Percentiles rank a stretch among this genome's conserved stretches.
These are phyloP conservation scores for Patagioenas fasciata DNA, from an alignment of 2,113 vertebrate species.

Conservation along the genomic window DNA sequence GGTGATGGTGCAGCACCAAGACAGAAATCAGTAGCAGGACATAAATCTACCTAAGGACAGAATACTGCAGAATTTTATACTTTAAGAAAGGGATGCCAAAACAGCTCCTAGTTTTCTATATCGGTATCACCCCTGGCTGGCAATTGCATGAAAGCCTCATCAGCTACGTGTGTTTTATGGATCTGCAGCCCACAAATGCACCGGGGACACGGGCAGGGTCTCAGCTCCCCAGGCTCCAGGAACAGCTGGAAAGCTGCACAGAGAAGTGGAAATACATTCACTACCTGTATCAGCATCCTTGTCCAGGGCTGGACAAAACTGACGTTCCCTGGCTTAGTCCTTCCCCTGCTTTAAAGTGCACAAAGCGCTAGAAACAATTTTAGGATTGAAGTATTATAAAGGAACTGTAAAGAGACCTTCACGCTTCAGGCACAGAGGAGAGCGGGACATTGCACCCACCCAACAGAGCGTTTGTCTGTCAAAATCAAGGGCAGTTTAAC, in stretches of 20 bases:
- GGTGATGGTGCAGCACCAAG: neutral
- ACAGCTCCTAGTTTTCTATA: neutral
- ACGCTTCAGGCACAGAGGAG: neutral
- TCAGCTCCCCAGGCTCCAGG: rapidly evolving
- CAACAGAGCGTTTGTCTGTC: neutral
- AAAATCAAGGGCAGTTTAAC: neutral
- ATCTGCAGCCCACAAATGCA: rapidly evolving
- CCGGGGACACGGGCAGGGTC: neutral
- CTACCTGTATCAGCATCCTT: neutral
- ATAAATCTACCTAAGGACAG: neutral
- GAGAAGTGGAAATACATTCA: neutral
- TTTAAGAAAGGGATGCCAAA: neutral
- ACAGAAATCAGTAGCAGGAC: neutral
- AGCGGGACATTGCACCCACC: neutral
- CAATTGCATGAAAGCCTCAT: neutral
- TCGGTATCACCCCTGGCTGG: neutral
- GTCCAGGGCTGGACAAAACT: neutral
- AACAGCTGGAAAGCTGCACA: neutral
- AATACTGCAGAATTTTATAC: neutral
- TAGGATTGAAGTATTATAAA: neutral
- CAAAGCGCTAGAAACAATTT: neutral
- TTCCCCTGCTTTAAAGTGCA: neutral
- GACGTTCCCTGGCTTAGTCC: neutral
- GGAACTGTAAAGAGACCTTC: neutral
- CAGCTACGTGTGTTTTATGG: neutral